A percentile compares a stretch with the other conserved stretches of the same genome.
Evolutionary conservation across 2,888 invertebrate species (phyloP).

Genomic region (Mactromeris polynyma): DNA sequence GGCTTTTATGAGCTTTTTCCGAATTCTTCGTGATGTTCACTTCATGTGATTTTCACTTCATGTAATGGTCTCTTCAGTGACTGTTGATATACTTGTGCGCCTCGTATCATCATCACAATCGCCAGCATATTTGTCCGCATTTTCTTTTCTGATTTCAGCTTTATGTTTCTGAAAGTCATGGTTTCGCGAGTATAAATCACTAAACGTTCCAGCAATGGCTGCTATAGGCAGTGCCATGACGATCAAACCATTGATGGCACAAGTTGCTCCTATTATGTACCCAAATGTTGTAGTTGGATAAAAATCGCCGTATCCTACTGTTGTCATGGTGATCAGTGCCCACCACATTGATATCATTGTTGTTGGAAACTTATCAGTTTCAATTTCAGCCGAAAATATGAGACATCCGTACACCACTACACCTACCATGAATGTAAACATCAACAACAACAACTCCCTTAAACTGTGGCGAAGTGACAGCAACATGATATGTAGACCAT

Average conservation of each 20-base stretch:
- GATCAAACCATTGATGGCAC: constrained; percentile 79
- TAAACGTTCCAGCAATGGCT: constrained; percentile 81
- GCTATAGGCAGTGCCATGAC: constrained; percentile 80
- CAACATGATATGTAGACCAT: constrained; percentile 74
- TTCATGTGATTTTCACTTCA: no score
- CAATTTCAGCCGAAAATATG: constrained; percentile 77
- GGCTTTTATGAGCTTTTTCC: no score
- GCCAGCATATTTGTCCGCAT: background rate
- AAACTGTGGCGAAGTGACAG: constrained; percentile 73
- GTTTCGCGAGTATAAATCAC: constrained; percentile 69
- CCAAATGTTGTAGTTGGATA: constrained; percentile 73
- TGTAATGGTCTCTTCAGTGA: background rate
- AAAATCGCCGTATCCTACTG: constrained; percentile 80
- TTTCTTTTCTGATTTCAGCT: constrained; percentile 1
- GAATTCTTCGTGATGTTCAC: no score
- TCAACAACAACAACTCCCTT: constrained; percentile 74
- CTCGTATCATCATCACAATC: background rate
- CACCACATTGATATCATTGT: constrained; percentile 77
- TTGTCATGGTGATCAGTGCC: constrained; percentile 80
- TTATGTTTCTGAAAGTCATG: background rate
- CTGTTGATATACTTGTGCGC: background rate
- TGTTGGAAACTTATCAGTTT: constrained; percentile 64
- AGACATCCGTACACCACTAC: constrained; percentile 77
- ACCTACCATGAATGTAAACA: constrained; percentile 73
- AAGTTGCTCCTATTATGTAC: constrained; percentile 76